Base-by-base conservation (phyloP, 2,797 vertebrate genomes). In the Sebastes elongatus region DNA sequence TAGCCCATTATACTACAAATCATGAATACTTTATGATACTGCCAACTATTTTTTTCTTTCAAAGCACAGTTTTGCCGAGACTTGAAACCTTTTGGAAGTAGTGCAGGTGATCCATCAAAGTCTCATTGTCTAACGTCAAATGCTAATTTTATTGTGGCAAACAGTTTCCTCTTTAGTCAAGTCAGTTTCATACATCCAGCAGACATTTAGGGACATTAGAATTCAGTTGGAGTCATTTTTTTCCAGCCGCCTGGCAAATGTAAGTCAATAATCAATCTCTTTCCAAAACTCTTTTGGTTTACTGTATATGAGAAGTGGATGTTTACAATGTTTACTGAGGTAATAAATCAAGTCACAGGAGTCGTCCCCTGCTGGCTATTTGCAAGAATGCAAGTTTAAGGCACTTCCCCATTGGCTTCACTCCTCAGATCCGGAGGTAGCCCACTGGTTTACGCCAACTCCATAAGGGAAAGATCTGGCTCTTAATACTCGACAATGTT, bases 1-100 rank as follows among this genome's bases (percentile, higher is more conserved):
- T 32, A 79, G 71, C 28, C 27, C 16, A 33, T 82, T 88, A 33
- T 65, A 76, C 71, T 42, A 33, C 62, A 77, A 68, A 46, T 53
- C 30, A 7, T 66, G 49, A 76, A 76, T 68, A 59, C 70, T 68
- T 72, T 8, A 64, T 23, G 49, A 38, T n/a, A 57, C 52, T 53
- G 35, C 56, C 52, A 74, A 8, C 35, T 25, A 14, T 56, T 61
- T 83, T 73, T 61, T 68, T 74, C 49, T 53, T 28, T 27, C 2
- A 4, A 78, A 70, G 35, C 68, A 63, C 10, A 16, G 25, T 46
- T 80, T 67, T 68, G 60, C 35, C 67, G 42, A 5, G 71, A 64
- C 49, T 75, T 80, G 60, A 53, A 74, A 32, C 38, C 32, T 28
- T n/a, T 25, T 73, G 63, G 64, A 65, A 25, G 18, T 25, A 10